A percentile compares a stretch with the other conserved stretches of the same genome.
Evolutionary conservation across 2,888 invertebrate genomes (phyloP).

Genomic region (Alitta virens): DNA sequence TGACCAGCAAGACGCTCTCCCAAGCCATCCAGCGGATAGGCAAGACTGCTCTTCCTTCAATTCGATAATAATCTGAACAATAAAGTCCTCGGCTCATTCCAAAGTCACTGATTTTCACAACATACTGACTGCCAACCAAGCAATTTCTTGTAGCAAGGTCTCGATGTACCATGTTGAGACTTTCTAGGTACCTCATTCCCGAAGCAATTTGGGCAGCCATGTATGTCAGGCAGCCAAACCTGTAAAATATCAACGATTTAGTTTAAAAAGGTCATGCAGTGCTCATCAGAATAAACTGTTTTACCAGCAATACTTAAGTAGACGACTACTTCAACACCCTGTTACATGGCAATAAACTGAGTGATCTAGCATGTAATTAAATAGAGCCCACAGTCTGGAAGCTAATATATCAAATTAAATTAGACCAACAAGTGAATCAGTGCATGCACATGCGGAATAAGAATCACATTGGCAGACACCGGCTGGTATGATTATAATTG

Average conservation of each 20-base stretch:
- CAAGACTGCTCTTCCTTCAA: conserved; percentile 78
- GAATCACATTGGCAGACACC: no score
- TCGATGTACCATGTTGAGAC: conserved; percentile 85
- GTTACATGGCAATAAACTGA: no score
- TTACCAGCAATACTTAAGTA: no score
- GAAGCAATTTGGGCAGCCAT: conserved; percentile 83
- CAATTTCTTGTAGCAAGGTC: conserved; percentile 86
- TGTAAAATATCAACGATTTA: conserved; percentile 58
- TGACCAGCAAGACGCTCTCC: conserved; percentile 71
- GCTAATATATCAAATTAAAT: no score
- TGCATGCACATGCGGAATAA: no score
- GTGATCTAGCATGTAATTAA: no score
- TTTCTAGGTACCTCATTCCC: conserved; percentile 86
- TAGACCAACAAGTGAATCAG: no score
- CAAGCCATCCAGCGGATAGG: conserved; percentile 89
- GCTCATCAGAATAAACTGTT: no score
- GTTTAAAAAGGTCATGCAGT: no score
- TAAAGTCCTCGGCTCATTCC: conserved; percentile 55
- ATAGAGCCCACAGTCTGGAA: no score
- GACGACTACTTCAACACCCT: no score
- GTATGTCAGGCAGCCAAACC: conserved; percentile 78
- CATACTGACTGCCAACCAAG: conserved; percentile 77
- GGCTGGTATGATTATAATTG: no score
- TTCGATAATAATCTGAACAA: conserved; percentile 75
- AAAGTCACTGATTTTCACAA: conserved; percentile 59